phyloP scores from a whole-genome alignment of 2,888 invertebrate species.

The Pandemis heparana region DNA sequence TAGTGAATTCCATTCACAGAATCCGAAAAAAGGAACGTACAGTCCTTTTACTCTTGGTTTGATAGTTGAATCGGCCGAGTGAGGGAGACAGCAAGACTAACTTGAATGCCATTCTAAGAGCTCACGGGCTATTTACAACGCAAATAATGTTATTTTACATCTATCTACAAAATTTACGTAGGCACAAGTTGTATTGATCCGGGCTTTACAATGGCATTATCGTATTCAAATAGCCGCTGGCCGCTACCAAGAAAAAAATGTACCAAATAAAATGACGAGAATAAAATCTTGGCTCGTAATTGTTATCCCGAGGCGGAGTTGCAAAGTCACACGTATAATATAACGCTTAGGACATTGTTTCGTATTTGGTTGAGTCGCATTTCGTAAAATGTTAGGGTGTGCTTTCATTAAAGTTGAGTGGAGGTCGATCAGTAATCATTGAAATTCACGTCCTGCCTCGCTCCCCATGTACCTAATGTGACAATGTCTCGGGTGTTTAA shows the following conservation, averaged over 20 bases:
- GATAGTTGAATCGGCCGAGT: no score
- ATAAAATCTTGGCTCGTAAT: constrained; percentile 1
- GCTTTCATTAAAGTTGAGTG: no score
- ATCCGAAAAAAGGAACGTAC: no score
- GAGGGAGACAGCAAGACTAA: no score
- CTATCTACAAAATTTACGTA: not conserved
- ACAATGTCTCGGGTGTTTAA: no score
- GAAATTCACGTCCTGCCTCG: no score
- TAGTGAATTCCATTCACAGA: no score
- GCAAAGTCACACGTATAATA: constrained; percentile 14
- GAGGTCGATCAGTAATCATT: no score
- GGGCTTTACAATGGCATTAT: constrained; percentile 50
- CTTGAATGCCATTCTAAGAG: no score
- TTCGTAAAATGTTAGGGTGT: not conserved
- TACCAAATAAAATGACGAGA: constrained; percentile 44
- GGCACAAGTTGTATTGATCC: constrained; percentile 60
- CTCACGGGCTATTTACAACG: not conserved
- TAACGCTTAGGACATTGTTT: not conserved
- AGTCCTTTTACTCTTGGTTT: no score
- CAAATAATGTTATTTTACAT: not conserved
- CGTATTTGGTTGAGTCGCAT: not conserved
- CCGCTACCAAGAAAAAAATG: constrained; percentile 56
- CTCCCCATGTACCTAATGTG: no score
- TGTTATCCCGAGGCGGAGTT: constrained; percentile 2
- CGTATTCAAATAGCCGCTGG: constrained; percentile 60